phyloP scores from a whole-genome alignment of 2,113 vertebrate species.

The Crocuta crocuta region DNA sequence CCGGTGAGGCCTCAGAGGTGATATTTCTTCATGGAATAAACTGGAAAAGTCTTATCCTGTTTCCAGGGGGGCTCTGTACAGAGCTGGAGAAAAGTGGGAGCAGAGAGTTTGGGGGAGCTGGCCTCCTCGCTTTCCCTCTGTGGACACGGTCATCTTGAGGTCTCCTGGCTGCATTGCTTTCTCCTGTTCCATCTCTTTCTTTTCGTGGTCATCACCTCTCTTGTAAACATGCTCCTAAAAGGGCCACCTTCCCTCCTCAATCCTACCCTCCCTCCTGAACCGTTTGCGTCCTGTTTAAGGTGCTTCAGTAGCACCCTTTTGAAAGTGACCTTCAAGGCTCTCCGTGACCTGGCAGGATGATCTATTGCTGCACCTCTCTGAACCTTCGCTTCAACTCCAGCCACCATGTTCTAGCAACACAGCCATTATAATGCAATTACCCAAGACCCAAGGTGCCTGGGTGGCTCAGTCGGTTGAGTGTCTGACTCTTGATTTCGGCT shows the following conservation, averaged over 20 bases:
- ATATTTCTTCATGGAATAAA: neutral
- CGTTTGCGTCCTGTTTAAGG: neutral
- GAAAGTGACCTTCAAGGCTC: neutral
- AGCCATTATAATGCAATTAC: neutral
- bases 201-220: neutral
- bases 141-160: neutral
- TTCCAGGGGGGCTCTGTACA: neutral
- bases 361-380: neutral
- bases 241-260: neutral
- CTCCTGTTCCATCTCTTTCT: neutral
- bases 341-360: neutral
- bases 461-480: too few species aligned
- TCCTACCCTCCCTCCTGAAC: fast-evolving
- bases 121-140: neutral
- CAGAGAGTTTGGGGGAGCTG: neutral
- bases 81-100: neutral
- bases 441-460: neutral
- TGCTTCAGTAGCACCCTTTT: neutral
- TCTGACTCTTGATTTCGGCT: too few species aligned
- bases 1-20: neutral
- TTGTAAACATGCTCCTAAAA: neutral
- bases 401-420: neutral
- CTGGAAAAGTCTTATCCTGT: neutral
- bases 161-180: neutral
- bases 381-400: neutral